These are phyloP conservation scores for Eumeta japonica DNA, from an alignment of 1,140 invertebrate genomes.

Conservation along the genomic window DNA sequence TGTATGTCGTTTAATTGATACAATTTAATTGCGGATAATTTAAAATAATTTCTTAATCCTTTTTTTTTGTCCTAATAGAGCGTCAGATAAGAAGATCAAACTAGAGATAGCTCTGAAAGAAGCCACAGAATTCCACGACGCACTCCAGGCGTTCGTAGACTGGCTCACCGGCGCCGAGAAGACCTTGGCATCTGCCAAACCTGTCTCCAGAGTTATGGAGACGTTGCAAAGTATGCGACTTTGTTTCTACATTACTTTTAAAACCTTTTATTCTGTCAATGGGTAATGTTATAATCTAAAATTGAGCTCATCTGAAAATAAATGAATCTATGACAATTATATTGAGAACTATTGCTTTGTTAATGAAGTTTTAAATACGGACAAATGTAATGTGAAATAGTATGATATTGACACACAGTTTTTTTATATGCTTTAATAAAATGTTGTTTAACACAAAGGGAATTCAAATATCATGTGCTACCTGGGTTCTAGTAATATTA, in stretches of 20 bases:
- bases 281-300: neutral
- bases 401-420: too few relatives aligned
- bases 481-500: too few relatives aligned
- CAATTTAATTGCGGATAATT: too few relatives aligned
- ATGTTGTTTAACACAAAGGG: too few relatives aligned
- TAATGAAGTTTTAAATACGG: too few relatives aligned
- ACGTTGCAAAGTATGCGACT: slow-evolving; percentile 66
- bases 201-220: slow-evolving; percentile 91
- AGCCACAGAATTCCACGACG: slow-evolving; percentile 94
- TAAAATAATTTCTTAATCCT: neutral
- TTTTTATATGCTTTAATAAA: too few relatives aligned
- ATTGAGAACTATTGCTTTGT: too few relatives aligned
- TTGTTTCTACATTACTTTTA: neutral
- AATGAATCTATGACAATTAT: too few relatives aligned
- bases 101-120: slow-evolving; percentile 95
- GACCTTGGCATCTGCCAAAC: slow-evolving; percentile 81
- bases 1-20: too few relatives aligned
- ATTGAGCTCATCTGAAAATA: too few relatives aligned
- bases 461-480: too few relatives aligned
- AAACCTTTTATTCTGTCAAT: neutral
- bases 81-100: slow-evolving; percentile 96
- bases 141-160: slow-evolving; percentile 87
- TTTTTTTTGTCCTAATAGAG: slow-evolving; percentile 51
- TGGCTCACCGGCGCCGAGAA: slow-evolving; percentile 96
- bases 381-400: too few relatives aligned